Percentiles rank a stretch among this genome's conserved stretches.
Evolutionary conservation across 2,797 vertebrate species (phyloP).

Genomic region (Poecilia velifera): DNA sequence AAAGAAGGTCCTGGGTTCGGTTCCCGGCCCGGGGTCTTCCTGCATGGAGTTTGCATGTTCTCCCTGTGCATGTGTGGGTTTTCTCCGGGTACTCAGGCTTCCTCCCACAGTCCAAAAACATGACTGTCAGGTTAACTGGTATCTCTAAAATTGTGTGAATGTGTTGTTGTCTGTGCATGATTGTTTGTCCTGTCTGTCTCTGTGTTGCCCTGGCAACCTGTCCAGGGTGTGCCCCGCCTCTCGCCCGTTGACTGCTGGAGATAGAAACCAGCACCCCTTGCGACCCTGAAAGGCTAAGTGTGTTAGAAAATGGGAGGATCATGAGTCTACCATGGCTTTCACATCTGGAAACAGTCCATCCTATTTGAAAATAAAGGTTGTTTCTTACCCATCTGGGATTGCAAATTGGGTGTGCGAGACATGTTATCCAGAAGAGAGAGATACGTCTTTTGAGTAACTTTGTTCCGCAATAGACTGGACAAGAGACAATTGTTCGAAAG

Average conservation of each 20-base stretch:
- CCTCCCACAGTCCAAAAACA: background rate
- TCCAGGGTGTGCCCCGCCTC: background rate
- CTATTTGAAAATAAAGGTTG: background rate
- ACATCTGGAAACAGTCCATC: background rate
- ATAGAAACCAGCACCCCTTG: background rate
- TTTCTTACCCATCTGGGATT: slow-evolving; percentile 84
- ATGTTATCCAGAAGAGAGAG: slow-evolving; percentile 90
- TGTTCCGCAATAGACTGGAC: slow-evolving; percentile 81
- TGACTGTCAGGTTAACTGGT: background rate
- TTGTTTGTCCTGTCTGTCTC: background rate
- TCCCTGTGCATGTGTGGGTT: background rate
- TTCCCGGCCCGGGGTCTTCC: background rate
- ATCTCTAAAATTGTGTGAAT: background rate
- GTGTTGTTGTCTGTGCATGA: background rate
- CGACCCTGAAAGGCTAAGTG: background rate
- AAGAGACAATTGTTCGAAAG: slow-evolving; percentile 75
- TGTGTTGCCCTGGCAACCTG: background rate
- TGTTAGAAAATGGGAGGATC: background rate
- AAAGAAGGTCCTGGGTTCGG: background rate
- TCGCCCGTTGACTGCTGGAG: background rate
- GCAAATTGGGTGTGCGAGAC: slow-evolving; percentile 82
- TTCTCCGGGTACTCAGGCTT: background rate
- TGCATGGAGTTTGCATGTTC: background rate
- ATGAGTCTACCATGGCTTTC: background rate
- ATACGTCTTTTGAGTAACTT: slow-evolving; percentile 80